These are phyloP conservation scores for Eristalis arbustorum DNA, from an alignment of 2,888 invertebrate genomes.

Conservation along the genomic window DNA sequence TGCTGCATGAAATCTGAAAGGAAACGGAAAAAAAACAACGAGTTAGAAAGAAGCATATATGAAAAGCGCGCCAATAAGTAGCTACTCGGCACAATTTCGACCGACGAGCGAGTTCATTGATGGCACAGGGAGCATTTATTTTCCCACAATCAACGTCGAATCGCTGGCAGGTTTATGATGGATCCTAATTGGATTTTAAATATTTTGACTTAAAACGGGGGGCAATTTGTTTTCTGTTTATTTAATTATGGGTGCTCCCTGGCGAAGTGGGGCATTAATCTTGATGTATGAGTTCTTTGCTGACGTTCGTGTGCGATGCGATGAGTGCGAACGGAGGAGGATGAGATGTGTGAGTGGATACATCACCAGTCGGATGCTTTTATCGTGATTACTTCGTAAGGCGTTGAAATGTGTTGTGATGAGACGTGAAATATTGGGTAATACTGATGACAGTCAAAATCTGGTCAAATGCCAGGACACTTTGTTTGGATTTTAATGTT, in stretches of 20 bases:
- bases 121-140: background rate
- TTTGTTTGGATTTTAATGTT: too few species aligned
- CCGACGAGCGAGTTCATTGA: background rate
- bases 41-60: background rate
- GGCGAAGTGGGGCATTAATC: conserved; percentile 13
- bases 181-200: conserved; percentile 58
- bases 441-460: background rate
- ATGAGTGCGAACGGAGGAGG: background rate
- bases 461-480: too few species aligned
- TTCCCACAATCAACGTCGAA: background rate
- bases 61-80: conserved; percentile 29
- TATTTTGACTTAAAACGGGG: conserved; percentile 45
- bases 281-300: conserved; percentile 4
- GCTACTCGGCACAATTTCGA: conserved; percentile 31
- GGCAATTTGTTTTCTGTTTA: conserved; percentile 46
- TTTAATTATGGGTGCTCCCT: conserved; percentile 3
- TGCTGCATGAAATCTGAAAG: background rate
- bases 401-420: background rate
- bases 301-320: background rate
- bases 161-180: conserved; percentile 52
- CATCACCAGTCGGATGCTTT: background rate
- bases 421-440: too few species aligned
- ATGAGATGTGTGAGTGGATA: background rate
- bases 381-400: background rate
- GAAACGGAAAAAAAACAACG: background rate